Percentiles rank a stretch among this genome's conserved stretches.
phyloP scores from a whole-genome alignment of 2,113 vertebrate genomes.

The Meriones unguiculatus region DNA sequence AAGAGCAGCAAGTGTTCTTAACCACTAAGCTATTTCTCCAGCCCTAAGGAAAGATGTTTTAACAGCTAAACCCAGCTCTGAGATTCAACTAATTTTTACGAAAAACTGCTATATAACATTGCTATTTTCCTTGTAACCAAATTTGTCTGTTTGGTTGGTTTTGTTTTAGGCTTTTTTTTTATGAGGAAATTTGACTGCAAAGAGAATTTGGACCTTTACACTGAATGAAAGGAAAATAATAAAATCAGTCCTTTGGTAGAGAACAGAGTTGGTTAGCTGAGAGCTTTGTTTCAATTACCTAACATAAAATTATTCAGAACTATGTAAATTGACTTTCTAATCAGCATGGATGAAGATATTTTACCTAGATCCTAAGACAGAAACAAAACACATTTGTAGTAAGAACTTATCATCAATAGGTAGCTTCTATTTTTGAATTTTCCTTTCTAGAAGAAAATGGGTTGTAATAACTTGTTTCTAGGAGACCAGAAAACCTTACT shows the following conservation, averaged over 20 bases:
- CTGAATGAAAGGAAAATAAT: background rate
- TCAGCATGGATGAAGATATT: conserved; percentile 44
- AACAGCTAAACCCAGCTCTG: conserved; percentile 30
- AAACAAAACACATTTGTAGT: conserved; percentile 52
- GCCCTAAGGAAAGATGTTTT: conserved; percentile 16
- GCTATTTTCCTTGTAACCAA: conserved; percentile 20
- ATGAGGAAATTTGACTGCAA: conserved; percentile 40
- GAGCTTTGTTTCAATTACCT: conserved; percentile 42
- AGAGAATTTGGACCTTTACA: conserved; percentile 48
- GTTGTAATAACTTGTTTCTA: conserved; percentile 61
- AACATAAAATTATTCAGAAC: conserved; percentile 27
- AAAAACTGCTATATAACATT: conserved; percentile 6
- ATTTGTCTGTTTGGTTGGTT: background rate
- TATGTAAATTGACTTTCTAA: conserved; percentile 59
- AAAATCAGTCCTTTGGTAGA: background rate
- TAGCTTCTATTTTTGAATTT: conserved; percentile 44
- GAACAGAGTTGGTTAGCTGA: conserved; percentile 42
- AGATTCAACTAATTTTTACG: conserved; percentile 22
- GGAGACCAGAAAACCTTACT: background rate
- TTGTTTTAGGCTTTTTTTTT: background rate
- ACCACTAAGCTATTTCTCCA: background rate
- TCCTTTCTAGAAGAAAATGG: conserved; percentile 36
- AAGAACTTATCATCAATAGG: conserved; percentile 45
- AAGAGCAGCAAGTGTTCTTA: background rate
- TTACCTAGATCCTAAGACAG: conserved; percentile 6